Evolutionary conservation across 2,797 vertebrate genomes (phyloP), one percentile per base, ranked within the genome.

Genomic region (Notolepis coatsorum): DNA sequence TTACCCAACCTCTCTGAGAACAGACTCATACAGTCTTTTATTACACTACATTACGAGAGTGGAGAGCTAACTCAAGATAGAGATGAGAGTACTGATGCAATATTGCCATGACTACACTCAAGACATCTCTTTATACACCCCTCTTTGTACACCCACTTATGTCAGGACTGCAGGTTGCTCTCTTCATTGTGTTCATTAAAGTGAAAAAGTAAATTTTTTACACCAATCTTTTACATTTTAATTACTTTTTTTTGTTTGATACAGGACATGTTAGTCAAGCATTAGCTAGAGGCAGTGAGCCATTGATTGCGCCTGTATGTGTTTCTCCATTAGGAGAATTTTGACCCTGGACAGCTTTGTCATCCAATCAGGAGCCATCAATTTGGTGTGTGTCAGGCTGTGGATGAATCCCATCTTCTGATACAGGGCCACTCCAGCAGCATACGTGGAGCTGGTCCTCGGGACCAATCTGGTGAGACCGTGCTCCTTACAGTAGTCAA

Each of bases 381-480:
- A n/a, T n/a, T n/a, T 0, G 0, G 8, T 46, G 45, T 85, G 4
- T n/a, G 49, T 41, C 4, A 2, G 18, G 3, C 82, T 1, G 0
- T 24, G 20, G 5, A 1, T 68, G 68, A 92, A 94, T 0, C 91
- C 91, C 60, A 88, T 21, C 64, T 84, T 91, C 7, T 67, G 9
- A 58, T 93, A 93, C 33, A 93, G 65, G 0, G 45, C 65, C 25
- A 92, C 7, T 1, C 86, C 90, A 4, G 87, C 64, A 0, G 3
- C 52, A 71, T 91, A 91, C 3, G 23, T 66, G 21, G 77, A 82
- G 61, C 1, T 85, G 3, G 92, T 93, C 1, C 81, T 12, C 52
- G 93, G 77, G 9, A 71, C 24, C 58, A 91, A 68, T 39, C 82
- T 88, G n/a, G 82, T 77, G 69, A 89, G 87, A 4, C 81, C 81